Evolutionary conservation across 2,797 vertebrate genomes (phyloP), one percentile per base, ranked within the genome.

Genomic region (Cyprinodon diabolis): DNA sequence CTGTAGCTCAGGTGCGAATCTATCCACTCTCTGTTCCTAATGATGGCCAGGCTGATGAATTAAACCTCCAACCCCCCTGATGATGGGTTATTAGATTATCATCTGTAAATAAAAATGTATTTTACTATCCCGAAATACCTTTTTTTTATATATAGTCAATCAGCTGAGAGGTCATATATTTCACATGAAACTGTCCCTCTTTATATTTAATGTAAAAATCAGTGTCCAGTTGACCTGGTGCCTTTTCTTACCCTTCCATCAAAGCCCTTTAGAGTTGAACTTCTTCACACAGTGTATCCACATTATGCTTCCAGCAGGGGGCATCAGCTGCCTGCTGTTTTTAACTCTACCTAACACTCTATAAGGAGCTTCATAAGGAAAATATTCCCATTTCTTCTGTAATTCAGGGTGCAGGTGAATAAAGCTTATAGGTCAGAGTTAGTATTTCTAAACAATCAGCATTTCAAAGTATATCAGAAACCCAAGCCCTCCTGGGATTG

Each of bases 241-340:
- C 30, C 5, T 6, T 13, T 45, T 58, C 21, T 49, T 1, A 37
- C 55, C 30, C 23, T 71, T 60, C 57, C 43, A 68, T 37, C 0
- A 6, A 48, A 72, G 43, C 66, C 66, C 0, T 68, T 60, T 8
- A 52, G 17, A 58, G 21, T 47, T 68, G 17, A 30, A 4, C 49
- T 72, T 9, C 52, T 12, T 62, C 55, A 40, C 48, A 37, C 5
- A 19, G 40, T 60, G 37, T 1, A 12, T 68, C 52, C 70, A 13
- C 72, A 69, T 30, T 56, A 6, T 30, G 2, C 57, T 52, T 69
- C 92, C 94, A 92, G 88, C 85, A 91, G 93, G 89, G 83, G 94
- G 93, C 89, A 89, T 71, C 88, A 90, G 80, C 72, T 63, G 77
- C 81, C 83, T 82, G 76, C 89, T 87, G 82, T 84, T 84, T 78